Evolutionary conservation across 2,797 vertebrate species (phyloP).

Genomic region (Salarias fasciatus): DNA sequence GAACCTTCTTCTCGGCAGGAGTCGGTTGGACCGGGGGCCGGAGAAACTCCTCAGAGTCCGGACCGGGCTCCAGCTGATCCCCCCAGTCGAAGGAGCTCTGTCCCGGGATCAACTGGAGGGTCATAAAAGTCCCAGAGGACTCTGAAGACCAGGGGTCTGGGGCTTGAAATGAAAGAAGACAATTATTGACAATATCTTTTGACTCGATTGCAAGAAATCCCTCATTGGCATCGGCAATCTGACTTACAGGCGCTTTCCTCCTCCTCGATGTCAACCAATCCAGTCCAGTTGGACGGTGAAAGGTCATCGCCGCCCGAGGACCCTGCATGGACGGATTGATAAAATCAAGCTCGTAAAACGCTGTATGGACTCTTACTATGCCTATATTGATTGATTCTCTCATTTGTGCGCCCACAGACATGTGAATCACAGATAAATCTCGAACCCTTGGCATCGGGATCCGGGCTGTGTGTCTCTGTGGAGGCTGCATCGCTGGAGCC

Average conservation of each 20-base stretch:
- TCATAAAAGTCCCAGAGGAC: conserved; percentile 67
- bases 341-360: too few species aligned
- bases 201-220: too few species aligned
- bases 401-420: conserved; percentile 5
- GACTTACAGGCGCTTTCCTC: conserved; percentile 65
- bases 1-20: conserved; percentile 71
- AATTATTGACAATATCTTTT: not conserved
- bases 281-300: conserved; percentile 77
- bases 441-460: conserved; percentile 61
- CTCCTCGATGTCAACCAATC: conserved; percentile 77
- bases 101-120: conserved; percentile 67
- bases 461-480: conserved; percentile 42
- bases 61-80: conserved; percentile 63
- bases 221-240: too few species aligned
- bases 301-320: conserved; percentile 22
- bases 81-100: conserved; percentile 78
- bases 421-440: conserved; percentile 27
- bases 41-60: conserved; percentile 68
- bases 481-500: conserved; percentile 54
- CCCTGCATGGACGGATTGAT: conserved; percentile 14
- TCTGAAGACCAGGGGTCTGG: conserved; percentile 73
- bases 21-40: conserved; percentile 59
- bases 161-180: conserved; percentile 39
- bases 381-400: conserved; percentile 9
- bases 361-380: not conserved